Percentiles rank a stretch among this genome's conserved stretches.
phyloP scores from a whole-genome alignment of 2,888 invertebrate species.

The Eretmocerus hayati region DNA sequence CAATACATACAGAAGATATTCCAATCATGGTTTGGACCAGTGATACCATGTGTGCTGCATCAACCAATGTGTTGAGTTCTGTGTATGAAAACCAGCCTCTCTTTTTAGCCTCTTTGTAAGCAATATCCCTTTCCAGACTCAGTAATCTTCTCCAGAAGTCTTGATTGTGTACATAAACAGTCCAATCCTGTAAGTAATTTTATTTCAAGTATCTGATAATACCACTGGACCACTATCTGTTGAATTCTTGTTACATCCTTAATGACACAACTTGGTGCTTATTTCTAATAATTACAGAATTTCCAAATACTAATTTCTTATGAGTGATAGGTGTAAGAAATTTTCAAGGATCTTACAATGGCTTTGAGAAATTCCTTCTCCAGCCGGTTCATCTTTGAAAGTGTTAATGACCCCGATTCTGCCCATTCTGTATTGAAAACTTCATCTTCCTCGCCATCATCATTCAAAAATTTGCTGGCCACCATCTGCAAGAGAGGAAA shows the following conservation, averaged over 20 bases:
- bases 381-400: conserved; percentile 68
- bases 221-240: too few relatives aligned
- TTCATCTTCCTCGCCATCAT: conserved; percentile 87
- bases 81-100: conserved; percentile 80
- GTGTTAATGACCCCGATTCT: conserved; percentile 67
- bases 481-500: conserved; percentile 64
- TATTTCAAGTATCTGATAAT: too few relatives aligned
- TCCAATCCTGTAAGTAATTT: conserved; percentile 79
- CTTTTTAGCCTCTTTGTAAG: conserved; percentile 61
- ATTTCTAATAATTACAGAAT: too few relatives aligned
- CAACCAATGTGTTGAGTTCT: conserved; percentile 60
- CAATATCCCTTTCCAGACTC: conserved; percentile 65
- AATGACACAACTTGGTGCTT: too few relatives aligned
- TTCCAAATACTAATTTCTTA: too few relatives aligned
- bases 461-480: conserved; percentile 91
- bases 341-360: too few relatives aligned
- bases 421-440: conserved; percentile 93
- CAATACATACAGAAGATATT: conserved; percentile 54
- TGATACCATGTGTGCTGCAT: conserved; percentile 47
- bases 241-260: too few relatives aligned
- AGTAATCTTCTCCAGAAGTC: conserved; percentile 68
- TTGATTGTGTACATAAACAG: conserved; percentile 69
- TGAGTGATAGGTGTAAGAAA: too few relatives aligned
- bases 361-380: conserved; percentile 85
- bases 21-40: conserved; percentile 50